Evolutionary conservation across 2,797 vertebrate genomes (phyloP).

Genomic region (Mus caroli): DNA sequence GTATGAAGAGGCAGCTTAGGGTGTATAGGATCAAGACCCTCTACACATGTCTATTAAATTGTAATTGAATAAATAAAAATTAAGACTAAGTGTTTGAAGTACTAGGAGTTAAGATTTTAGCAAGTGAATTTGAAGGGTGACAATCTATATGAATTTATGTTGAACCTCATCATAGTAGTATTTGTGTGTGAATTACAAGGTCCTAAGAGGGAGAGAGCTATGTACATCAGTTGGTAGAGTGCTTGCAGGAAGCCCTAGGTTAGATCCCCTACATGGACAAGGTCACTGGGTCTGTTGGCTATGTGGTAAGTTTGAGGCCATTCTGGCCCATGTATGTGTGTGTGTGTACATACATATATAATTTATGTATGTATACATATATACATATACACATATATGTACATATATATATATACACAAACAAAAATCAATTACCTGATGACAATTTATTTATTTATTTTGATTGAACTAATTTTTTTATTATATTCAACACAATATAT

Average conservation of each 20-base stretch:
- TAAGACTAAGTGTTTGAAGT: not conserved
- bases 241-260: not conserved
- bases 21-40: not conserved
- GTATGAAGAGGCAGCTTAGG: not conserved
- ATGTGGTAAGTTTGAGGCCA: not conserved
- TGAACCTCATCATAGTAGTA: not conserved
- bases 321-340: not conserved
- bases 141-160: not conserved
- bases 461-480: too few relatives aligned
- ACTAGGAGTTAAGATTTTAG: not conserved
- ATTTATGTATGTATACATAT: too few relatives aligned
- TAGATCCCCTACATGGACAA: not conserved
- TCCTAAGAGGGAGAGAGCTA: not conserved
- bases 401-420: not conserved
- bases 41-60: not conserved
- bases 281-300: not conserved
- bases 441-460: not conserved
- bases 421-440: not conserved
- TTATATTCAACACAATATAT: too few relatives aligned
- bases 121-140: not conserved
- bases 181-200: slow-evolving; percentile 15
- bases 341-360: too few relatives aligned
- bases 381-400: too few relatives aligned
- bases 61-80: not conserved
- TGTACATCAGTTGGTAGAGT: not conserved